These are phyloP conservation scores for Thunnus maccoyii DNA, from an alignment of 2,113 vertebrate species.

Conservation along the genomic window DNA sequence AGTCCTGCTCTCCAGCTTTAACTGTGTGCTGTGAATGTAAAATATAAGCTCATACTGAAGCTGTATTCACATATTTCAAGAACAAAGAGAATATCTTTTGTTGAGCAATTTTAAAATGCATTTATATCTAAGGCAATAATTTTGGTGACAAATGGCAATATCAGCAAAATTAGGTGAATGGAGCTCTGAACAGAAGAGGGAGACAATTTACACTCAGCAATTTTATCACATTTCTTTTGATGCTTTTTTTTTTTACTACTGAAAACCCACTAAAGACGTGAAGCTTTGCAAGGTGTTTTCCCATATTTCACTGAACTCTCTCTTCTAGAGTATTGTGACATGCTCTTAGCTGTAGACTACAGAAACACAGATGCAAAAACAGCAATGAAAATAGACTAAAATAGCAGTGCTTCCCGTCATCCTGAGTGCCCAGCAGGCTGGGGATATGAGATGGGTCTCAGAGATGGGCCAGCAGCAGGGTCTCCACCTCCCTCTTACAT, in stretches of 20 bases:
- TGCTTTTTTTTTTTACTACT: constrained; percentile 37
- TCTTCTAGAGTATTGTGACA: constrained; percentile 17
- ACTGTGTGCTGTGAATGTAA: neutral
- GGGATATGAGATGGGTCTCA: constrained; percentile 51
- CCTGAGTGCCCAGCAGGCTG: constrained; percentile 36
- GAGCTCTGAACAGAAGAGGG: constrained; percentile 1
- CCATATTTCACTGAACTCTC: constrained; percentile 21
- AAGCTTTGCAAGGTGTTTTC: constrained; percentile 1
- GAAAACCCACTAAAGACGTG: constrained; percentile 10
- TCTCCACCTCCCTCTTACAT: constrained; percentile 73
- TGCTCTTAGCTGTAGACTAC: constrained; percentile 27
- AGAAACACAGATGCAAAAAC: constrained; percentile 40
- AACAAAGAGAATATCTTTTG: neutral
- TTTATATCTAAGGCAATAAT: neutral
- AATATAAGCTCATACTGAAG: neutral
- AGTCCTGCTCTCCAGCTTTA: too few species aligned
- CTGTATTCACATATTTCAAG: neutral
- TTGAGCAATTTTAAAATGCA: neutral
- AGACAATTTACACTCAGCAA: constrained; percentile 22
- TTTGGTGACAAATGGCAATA: constrained; percentile 12
- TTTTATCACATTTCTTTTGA: constrained; percentile 24
- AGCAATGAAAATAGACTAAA: constrained; percentile 54
- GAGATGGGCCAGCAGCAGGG: constrained; percentile 57
- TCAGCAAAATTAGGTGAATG: constrained; percentile 14
- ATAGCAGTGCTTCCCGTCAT: constrained; percentile 49